Evolutionary conservation across 2,113 vertebrate species (phyloP).

Genomic region (Microtus richardsoni): DNA sequence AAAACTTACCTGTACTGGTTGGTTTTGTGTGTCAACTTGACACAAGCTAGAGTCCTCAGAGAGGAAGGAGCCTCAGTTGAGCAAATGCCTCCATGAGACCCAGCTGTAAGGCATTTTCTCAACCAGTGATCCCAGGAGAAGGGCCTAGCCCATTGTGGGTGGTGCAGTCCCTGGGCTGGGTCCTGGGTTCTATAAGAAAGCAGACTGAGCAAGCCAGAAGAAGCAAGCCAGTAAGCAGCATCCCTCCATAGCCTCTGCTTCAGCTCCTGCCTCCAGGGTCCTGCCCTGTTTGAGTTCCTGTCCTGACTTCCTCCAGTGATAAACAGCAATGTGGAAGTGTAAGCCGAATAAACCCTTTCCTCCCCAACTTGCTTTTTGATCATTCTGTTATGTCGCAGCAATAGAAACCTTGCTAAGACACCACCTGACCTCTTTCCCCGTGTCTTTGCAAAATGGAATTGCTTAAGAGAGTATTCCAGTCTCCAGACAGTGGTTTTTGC

Average conservation of each 20-base stretch:
- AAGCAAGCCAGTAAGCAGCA: not conserved
- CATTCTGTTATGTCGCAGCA: not conserved
- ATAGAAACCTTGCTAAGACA: not conserved
- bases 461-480: not conserved
- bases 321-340: not conserved
- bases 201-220: not conserved
- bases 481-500: conserved; percentile 28
- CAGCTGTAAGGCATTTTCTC: not conserved
- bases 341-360: not conserved
- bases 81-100: not conserved
- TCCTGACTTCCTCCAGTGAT: not conserved
- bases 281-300: not conserved
- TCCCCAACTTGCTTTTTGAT: not conserved
- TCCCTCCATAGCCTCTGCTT: not conserved
- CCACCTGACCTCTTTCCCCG: not conserved
- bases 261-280: not conserved
- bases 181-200: not conserved
- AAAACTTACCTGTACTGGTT: not conserved
- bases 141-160: not conserved
- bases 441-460: conserved; percentile 34
- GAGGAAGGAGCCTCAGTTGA: not conserved
- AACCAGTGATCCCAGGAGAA: not conserved
- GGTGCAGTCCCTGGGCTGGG: not conserved
- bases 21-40: not conserved
- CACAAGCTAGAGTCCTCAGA: not conserved